Percentiles rank a stretch among this genome's conserved stretches.
phyloP scores from a whole-genome alignment of 2,888 invertebrate genomes.

The Hirtodrosophila duncani region DNA sequence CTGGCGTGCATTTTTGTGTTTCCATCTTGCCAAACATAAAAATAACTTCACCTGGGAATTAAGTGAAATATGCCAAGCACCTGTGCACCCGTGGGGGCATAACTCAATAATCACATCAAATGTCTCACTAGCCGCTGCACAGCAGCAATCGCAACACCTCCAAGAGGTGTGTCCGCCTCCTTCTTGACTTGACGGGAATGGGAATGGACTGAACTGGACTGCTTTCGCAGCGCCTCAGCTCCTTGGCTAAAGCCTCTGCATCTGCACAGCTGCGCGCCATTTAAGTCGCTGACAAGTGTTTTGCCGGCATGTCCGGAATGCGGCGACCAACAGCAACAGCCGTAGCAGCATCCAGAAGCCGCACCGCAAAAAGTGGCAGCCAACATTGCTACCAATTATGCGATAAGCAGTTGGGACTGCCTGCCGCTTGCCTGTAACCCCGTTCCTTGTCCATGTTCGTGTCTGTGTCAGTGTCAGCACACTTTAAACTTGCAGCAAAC shows the following conservation, averaged over 20 bases:
- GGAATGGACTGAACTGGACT: too few relatives aligned
- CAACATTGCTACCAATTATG: constrained; percentile 69
- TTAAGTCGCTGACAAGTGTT: constrained; percentile 70
- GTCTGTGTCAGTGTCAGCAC: too few relatives aligned
- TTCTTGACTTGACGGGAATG: too few relatives aligned
- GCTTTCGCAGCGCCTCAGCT: too few relatives aligned
- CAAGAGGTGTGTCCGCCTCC: constrained; percentile 57
- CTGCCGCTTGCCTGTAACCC: too few relatives aligned
- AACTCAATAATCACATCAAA: constrained; percentile 71
- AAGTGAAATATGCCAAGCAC: constrained; percentile 64
- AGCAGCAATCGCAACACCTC: constrained; percentile 42
- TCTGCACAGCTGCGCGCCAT: constrained; percentile 71
- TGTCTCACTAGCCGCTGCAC: constrained; percentile 42
- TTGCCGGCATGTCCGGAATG: constrained; percentile 67
- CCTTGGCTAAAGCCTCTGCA: constrained; percentile 50
- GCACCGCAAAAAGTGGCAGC: constrained; percentile 61
- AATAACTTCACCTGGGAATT: constrained; percentile 67
- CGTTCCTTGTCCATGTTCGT: too few relatives aligned
- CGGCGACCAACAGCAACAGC: constrained; percentile 13
- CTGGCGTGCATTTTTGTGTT: constrained; percentile 22
- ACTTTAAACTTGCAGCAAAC: constrained; percentile 39
- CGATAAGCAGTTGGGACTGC: constrained; percentile 54
- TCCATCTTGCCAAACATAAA: constrained; percentile 17
- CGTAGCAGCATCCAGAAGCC: constrained; percentile 26
- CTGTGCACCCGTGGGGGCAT: constrained; percentile 71